These are phyloP conservation scores for Propithecus perrieri DNA, from an alignment of 2,797 vertebrate species.

Conservation along the genomic window DNA sequence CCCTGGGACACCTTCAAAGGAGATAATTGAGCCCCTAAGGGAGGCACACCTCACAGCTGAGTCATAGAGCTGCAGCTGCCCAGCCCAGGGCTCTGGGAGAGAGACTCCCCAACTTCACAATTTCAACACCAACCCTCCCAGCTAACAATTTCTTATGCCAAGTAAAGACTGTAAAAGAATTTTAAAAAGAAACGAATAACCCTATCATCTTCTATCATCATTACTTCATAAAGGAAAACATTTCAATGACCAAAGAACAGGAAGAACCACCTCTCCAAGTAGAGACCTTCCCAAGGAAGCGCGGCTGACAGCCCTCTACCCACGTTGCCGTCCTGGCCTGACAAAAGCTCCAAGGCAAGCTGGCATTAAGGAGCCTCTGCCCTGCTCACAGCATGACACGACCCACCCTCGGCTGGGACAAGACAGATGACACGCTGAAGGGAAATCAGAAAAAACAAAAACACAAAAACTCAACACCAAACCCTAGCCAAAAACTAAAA, in stretches of 20 bases:
- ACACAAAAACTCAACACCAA: background rate
- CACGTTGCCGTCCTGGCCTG: background rate
- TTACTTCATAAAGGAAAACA: background rate
- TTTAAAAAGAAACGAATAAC: background rate
- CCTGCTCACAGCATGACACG: background rate
- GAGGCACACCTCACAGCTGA: conserved; percentile 35
- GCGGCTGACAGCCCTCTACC: background rate
- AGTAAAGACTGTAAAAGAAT: background rate
- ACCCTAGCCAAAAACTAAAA: background rate
- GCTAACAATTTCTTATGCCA: conserved; percentile 6
- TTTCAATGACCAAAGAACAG: background rate
- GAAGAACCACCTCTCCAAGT: background rate
- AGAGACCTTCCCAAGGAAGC: background rate
- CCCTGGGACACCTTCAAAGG: conserved; percentile 10
- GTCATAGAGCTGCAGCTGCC: background rate
- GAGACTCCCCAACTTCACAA: background rate
- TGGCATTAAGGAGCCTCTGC: background rate
- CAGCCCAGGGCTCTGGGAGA: background rate
- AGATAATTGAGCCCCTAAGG: conserved; percentile 59
- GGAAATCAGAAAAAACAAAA: background rate
- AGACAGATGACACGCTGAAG: background rate
- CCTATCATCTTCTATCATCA: background rate
- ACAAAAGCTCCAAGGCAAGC: background rate
- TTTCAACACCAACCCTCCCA: background rate
- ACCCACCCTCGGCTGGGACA: background rate